Base-by-base conservation (phyloP, 1,140 invertebrate species). In the Pomacea maculata region DNA sequence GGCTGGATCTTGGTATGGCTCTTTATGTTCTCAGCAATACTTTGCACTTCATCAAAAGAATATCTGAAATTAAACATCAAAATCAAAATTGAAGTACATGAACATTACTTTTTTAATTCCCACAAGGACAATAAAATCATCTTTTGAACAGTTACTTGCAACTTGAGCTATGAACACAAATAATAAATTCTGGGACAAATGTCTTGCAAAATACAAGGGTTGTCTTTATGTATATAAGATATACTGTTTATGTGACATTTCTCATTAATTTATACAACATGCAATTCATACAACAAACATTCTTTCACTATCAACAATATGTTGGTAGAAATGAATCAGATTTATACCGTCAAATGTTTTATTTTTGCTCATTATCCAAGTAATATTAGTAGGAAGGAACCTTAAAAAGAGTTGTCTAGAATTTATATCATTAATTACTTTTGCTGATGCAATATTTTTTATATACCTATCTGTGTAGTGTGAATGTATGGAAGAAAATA, bases 1-100 rank as follows among this genome's bases (percentile, higher is more conserved):
- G 97, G 97, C 71, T 94, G 92, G 72, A 89, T 87, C 15, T 93
- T 92, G 1, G 95, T 94, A 80, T 94, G 93, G 19, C 94, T 93
- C 65, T 95, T 90, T 14, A 98, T 92, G 88, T 94, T 97, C 72
- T 95, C 91, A 0, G 96, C 95, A 9, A 94, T 96, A 86, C 95
- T 94, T 83, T 94, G 91, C n/a, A 97, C 92, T 17, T 94, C 92
- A 89, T 97, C 96, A 91, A 95, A 97, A 9, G 94, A 94, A 85
- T 95, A 96, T 80, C 95, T 96, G 92, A 67, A 94, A 94, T 29
- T 57, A 6, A 63, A 68, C 57, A 70, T 61, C 61, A 74, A 79
- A 70, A 67, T 65, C 25, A 74, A 55, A 75, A 34, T 21, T 25
- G 6, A 65, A 68, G 29, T 15, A 64, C 61, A 64, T 19, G 5